phyloP scores from a whole-genome alignment of 2,113 vertebrate genomes.

The Sorex araneus region DNA sequence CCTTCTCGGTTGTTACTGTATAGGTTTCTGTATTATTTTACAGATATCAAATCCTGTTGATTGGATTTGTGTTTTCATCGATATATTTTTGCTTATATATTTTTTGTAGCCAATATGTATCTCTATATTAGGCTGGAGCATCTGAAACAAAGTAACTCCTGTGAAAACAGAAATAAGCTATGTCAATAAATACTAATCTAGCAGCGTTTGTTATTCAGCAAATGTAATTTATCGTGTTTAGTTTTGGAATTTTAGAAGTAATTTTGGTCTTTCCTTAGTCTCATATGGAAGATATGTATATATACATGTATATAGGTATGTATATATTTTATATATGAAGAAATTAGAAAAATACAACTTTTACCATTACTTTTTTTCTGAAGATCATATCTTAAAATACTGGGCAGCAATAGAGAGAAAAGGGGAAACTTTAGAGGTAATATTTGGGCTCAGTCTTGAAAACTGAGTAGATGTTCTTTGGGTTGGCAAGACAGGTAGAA shows the following conservation, averaged over 20 bases:
- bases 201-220: neutral
- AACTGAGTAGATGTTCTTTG: neutral
- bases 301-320: neutral
- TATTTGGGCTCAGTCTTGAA: neutral
- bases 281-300: neutral
- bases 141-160: neutral
- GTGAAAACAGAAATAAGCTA: neutral
- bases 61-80: neutral
- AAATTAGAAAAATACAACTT: neutral
- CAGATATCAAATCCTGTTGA: neutral
- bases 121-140: neutral
- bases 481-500: neutral
- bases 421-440: neutral
- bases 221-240: neutral
- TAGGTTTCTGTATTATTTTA: neutral
- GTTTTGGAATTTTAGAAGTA: neutral
- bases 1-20: neutral
- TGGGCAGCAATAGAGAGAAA: neutral
- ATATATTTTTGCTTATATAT: neutral
- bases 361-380: neutral
- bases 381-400: neutral
- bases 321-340: neutral
- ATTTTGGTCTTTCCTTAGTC: neutral
- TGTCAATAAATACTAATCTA: neutral
- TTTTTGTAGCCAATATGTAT: neutral